Evolutionary conservation across 2,113 vertebrate genomes (phyloP).

Genomic region (Rhea americana): DNA sequence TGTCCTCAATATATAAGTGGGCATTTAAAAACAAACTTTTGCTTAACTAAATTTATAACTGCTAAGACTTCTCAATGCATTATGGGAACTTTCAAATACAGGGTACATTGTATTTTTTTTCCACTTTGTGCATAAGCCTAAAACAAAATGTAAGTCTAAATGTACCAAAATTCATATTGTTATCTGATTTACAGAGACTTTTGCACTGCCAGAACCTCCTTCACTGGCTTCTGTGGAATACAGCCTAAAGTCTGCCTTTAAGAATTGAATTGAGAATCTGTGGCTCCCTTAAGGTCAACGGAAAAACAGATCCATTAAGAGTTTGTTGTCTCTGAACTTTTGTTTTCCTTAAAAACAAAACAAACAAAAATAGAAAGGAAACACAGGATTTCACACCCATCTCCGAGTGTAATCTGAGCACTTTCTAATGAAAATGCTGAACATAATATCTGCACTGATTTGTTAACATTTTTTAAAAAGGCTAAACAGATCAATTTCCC

Average conservation of each 20-base stretch:
- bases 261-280: background rate
- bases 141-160: background rate
- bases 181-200: background rate
- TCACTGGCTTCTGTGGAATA: background rate
- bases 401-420: background rate
- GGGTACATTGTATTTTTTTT: background rate
- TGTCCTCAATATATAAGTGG: background rate
- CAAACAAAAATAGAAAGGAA: constrained; percentile 18
- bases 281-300: background rate
- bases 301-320: constrained; percentile 1
- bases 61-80: background rate
- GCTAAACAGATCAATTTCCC: background rate
- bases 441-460: background rate
- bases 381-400: background rate
- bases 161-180: background rate
- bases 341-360: constrained; percentile 2
- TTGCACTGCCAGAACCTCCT: background rate
- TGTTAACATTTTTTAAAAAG: background rate
- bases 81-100: background rate
- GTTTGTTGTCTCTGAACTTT: background rate
- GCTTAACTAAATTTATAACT: background rate
- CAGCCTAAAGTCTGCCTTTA: background rate
- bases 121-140: too few species aligned
- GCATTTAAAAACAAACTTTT: background rate
- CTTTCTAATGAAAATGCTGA: background rate